A percentile compares a stretch with the other conserved stretches of the same genome.
Evolutionary conservation across 2,113 vertebrate species (phyloP).

Genomic region (Anser brachyrhynchus): DNA sequence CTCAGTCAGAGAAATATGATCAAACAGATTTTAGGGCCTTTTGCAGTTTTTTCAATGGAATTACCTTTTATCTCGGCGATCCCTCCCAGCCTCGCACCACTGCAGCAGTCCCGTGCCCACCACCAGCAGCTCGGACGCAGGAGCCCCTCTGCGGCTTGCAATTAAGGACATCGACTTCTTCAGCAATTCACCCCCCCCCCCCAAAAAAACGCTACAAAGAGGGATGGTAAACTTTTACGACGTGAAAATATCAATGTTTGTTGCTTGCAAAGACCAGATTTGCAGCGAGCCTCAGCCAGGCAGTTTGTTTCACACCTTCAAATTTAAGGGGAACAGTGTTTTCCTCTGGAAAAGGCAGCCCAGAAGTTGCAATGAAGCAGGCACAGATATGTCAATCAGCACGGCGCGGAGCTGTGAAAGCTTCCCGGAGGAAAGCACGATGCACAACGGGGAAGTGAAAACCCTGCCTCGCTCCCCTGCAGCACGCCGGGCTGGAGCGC

Average conservation of each 20-base stretch:
- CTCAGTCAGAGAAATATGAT: not conserved
- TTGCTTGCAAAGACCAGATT: slow-evolving; percentile 40
- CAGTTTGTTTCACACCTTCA: slow-evolving; percentile 61
- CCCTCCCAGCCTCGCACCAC: not conserved
- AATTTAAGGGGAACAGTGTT: slow-evolving; percentile 22
- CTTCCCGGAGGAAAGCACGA: not conserved
- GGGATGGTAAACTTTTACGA: not conserved
- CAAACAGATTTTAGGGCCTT: not conserved
- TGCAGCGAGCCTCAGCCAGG: slow-evolving; percentile 37
- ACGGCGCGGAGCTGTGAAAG: not conserved
- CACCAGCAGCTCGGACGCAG: not conserved
- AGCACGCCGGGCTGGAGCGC: not conserved
- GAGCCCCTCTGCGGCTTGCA: not conserved
- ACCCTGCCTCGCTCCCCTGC: not conserved
- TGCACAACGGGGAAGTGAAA: not conserved
- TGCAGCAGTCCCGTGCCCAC: not conserved
- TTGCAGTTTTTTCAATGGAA: not conserved
- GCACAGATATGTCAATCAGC: slow-evolving; percentile 31
- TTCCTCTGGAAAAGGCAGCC: slow-evolving; percentile 26
- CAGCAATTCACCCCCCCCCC: not conserved
- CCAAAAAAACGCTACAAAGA: not conserved
- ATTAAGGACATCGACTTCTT: not conserved
- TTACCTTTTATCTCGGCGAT: not conserved
- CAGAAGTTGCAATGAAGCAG: slow-evolving; percentile 26
- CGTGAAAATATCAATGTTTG: slow-evolving; percentile 20